Percentiles rank a stretch among this genome's conserved stretches.
Evolutionary conservation across 2,888 invertebrate species (phyloP).

Genomic region (Archips crataeganus): DNA sequence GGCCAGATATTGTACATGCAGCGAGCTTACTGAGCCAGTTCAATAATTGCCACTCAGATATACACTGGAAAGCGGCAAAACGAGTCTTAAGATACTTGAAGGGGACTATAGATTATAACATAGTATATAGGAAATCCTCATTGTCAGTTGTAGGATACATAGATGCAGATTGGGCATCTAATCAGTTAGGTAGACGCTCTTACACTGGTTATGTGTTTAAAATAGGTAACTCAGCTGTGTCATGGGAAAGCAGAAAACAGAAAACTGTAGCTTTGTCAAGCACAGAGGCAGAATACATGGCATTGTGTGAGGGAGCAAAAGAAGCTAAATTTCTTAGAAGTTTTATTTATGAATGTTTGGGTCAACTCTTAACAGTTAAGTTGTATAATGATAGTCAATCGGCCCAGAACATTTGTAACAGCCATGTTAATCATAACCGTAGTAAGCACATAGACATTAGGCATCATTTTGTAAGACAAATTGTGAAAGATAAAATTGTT

Average conservation of each 20-base stretch:
- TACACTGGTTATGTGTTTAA: constrained; percentile 40
- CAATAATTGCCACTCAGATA: not conserved
- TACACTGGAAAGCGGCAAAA: constrained; percentile 1
- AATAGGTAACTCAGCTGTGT: constrained; percentile 27
- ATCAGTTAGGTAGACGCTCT: constrained; percentile 32
- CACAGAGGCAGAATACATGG: constrained; percentile 44
- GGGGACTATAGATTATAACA: constrained; percentile 5
- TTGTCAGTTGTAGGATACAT: not conserved
- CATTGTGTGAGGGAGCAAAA: not conserved
- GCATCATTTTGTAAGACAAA: not conserved
- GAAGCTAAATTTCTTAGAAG: not conserved
- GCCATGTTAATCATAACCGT: not conserved
- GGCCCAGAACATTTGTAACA: not conserved
- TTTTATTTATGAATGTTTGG: not conserved
- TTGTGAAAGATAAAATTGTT: not conserved
- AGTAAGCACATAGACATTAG: not conserved
- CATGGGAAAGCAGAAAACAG: constrained; percentile 45
- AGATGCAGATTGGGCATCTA: constrained; percentile 38
- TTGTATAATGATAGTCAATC: not conserved
- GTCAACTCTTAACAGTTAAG: not conserved
- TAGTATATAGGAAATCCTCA: no score
- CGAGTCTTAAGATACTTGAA: constrained; percentile 6
- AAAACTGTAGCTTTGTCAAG: constrained; percentile 41
- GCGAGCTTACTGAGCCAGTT: not conserved
- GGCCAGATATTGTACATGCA: constrained; percentile 7